A percentile compares a stretch with the other conserved stretches of the same genome.
phyloP scores from a whole-genome alignment of 2,797 vertebrate genomes.

The Myripristis jacobus region DNA sequence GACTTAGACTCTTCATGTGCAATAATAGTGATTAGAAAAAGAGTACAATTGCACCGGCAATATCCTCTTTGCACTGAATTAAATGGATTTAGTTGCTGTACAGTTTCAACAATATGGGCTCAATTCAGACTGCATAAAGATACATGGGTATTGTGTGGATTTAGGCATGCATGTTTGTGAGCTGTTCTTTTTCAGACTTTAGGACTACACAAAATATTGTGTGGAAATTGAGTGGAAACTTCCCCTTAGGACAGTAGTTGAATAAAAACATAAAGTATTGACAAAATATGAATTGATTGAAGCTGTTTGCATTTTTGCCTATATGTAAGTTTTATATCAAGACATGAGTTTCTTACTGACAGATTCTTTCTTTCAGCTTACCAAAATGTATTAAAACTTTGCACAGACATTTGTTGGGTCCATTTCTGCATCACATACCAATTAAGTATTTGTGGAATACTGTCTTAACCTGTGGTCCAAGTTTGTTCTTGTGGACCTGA shows the following conservation, averaged over 20 bases:
- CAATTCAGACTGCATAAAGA: background rate
- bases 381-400: too few relatives aligned
- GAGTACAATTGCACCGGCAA: background rate
- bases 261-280: background rate
- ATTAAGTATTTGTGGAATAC: too few relatives aligned
- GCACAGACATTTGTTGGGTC: too few relatives aligned
- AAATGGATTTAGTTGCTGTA: constrained; percentile 5
- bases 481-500: too few relatives aligned
- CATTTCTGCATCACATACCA: too few relatives aligned
- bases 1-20: constrained; percentile 8
- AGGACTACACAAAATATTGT: constrained; percentile 14
- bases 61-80: constrained; percentile 14
- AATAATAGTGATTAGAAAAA: too few relatives aligned
- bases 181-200: constrained; percentile 17
- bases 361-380: background rate
- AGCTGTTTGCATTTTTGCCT: background rate
- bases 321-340: background rate
- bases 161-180: constrained; percentile 12
- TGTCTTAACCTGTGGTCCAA: too few relatives aligned
- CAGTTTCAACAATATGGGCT: constrained; percentile 11
- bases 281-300: background rate
- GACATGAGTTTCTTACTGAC: background rate
- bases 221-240: background rate
- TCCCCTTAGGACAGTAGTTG: background rate
- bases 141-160: background rate